Evolutionary conservation across 2,113 vertebrate species (phyloP).

Genomic region (Rallus limicola): DNA sequence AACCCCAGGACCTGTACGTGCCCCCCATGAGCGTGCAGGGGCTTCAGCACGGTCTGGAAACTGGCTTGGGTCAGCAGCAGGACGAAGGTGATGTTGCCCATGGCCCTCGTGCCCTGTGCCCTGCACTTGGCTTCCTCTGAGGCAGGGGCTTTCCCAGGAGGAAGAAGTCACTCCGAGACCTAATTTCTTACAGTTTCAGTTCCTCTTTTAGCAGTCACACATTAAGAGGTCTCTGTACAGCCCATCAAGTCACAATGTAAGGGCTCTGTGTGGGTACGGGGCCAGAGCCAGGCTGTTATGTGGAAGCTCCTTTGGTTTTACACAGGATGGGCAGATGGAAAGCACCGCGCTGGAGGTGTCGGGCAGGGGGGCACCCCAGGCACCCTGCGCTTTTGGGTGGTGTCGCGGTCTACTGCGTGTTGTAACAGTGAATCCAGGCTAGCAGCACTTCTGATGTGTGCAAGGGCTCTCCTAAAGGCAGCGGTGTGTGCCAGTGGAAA

Average conservation of each 20-base stretch:
- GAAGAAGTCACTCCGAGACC: not conserved
- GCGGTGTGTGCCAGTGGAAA: accelerated
- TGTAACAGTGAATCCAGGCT: accelerated
- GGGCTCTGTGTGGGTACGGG: accelerated
- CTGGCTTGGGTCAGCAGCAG: not conserved
- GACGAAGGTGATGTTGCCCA: not conserved
- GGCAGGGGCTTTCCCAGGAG: not conserved
- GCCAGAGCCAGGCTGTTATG: accelerated
- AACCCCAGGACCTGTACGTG: not conserved
- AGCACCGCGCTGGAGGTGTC: accelerated
- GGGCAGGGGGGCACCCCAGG: accelerated
- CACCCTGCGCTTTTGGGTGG: accelerated
- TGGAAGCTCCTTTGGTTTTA: no score
- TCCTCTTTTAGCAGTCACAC: not conserved
- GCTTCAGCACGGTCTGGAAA: not conserved
- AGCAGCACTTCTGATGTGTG: accelerated
- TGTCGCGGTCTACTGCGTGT: accelerated
- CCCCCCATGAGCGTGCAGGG: not conserved
- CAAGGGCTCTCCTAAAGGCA: not conserved
- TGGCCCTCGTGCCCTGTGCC: no score
- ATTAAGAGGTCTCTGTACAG: not conserved
- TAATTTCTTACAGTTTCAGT: not conserved
- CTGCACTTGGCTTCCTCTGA: not conserved
- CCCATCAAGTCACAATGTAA: accelerated
- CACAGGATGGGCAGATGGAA: accelerated